phyloP scores from a whole-genome alignment of 2,888 invertebrate species.

The Branchellion lobata region DNA sequence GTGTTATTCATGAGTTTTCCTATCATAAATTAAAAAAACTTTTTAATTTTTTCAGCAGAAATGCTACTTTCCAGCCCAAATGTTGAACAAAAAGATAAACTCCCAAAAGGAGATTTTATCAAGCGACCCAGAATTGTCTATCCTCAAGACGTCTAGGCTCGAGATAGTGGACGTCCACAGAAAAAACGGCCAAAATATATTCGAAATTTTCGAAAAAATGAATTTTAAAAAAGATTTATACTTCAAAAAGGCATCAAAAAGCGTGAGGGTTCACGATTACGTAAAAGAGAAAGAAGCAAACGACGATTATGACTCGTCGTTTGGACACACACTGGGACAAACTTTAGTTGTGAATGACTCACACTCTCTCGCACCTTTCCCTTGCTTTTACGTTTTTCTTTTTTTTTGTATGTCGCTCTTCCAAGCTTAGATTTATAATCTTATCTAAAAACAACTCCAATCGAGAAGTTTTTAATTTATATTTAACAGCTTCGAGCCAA shows the following conservation, averaged over 20 bases:
- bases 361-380: too few species aligned
- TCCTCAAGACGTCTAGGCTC: slow-evolving; percentile 27
- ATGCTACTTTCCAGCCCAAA: slow-evolving; percentile 3
- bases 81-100: not conserved
- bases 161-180: slow-evolving; percentile 5
- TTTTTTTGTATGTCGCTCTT: too few species aligned
- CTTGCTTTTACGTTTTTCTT: too few species aligned
- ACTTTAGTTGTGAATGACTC: too few species aligned
- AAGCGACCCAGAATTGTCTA: slow-evolving; percentile 3
- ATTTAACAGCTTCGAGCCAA: too few species aligned
- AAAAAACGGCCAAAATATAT: not conserved
- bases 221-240: not conserved
- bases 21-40: not conserved
- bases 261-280: not conserved
- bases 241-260: not conserved
- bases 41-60: not conserved
- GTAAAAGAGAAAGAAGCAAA: too few species aligned
- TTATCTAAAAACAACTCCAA: too few species aligned
- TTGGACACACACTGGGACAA: too few species aligned
- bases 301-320: too few species aligned
- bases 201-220: not conserved
- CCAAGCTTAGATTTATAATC: too few species aligned
- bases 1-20: too few species aligned
- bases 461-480: too few species aligned
- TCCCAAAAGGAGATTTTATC: not conserved